phyloP scores from a whole-genome alignment of 1,140 invertebrate genomes.

The Temnothorax nylanderi region DNA sequence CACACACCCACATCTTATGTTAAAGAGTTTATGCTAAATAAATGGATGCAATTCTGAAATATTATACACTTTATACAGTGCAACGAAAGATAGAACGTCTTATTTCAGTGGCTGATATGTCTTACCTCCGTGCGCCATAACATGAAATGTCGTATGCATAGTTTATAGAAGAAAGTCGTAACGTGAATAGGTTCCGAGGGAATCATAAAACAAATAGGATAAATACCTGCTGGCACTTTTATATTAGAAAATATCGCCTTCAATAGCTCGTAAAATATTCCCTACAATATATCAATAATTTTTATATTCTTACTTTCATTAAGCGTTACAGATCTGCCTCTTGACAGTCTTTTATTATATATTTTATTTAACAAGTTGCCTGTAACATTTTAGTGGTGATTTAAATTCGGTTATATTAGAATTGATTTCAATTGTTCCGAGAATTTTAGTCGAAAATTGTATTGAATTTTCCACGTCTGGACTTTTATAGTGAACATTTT shows the following conservation, averaged over 20 bases:
- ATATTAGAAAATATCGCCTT: not conserved
- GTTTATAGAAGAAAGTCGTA: conserved; percentile 16
- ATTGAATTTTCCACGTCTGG: not conserved
- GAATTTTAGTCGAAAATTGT: not conserved
- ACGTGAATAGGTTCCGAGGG: not conserved
- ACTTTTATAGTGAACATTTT: not conserved
- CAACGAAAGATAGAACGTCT: not conserved
- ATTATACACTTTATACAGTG: too few species aligned
- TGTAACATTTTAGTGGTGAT: not conserved
- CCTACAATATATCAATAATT: not conserved
- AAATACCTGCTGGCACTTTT: conserved; percentile 6
- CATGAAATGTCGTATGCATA: not conserved
- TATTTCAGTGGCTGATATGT: conserved; percentile 9
- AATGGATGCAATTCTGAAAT: not conserved
- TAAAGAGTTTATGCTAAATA: not conserved
- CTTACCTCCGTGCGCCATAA: conserved; percentile 6
- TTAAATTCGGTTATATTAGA: not conserved
- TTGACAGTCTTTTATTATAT: not conserved
- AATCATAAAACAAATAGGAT: conserved; percentile 31
- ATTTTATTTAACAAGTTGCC: not conserved
- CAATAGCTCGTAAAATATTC: not conserved
- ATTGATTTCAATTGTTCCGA: not conserved
- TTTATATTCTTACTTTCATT: not conserved
- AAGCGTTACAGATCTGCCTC: not conserved
- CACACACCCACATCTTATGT: not conserved